Base-by-base conservation (phyloP, 2,888 invertebrate genomes). In the Agonopterix alstromeriana region DNA sequence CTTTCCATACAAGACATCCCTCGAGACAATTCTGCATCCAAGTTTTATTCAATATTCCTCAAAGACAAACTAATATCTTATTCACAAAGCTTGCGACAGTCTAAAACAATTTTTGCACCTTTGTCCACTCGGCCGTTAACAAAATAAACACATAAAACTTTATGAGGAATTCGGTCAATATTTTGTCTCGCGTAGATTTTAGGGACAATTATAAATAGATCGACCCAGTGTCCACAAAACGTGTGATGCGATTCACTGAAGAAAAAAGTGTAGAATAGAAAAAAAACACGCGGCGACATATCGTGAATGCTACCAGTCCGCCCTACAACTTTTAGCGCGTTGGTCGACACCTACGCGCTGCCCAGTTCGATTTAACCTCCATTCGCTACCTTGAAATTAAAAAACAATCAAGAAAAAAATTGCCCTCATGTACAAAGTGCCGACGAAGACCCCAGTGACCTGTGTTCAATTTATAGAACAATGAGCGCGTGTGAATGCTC, bases 251-350 rank as follows among this genome's bases (percentile, higher is more conserved):
- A 76, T 71, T 73, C 70, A 65, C 63, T 58, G 60, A 65, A 74
- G 75, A 78, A 77, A 74, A 75, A 71, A 72, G 68, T 67, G 76
- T 71, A 67, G 70, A 73, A 73, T 72, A 79, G 77, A 82, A 82
- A 82, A 81, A 77, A 82, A 81, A 77, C 74, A 70, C 66, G 71
- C 75, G 74, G 69, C 76, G 77, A 70, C 68, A 64, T 57, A 57
- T 65, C 61, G 53, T 67, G 71, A 60, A 56, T 60, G 63, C 60
- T 63, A 70, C 73, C 85, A 85, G 84, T 85, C 69, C 67, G 77
- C 73, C 77, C 80, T 76, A 74, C 71, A 79, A 71, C 82, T 76
- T 78, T 82, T 82, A 67, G 66, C 78, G 78, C 66, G 83, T 65
- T 78, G 78, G 85, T 78, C 85, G 83, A 67, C 77, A 72, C 67